Evolutionary conservation across 1,140 invertebrate species (phyloP).

Genomic region (Archegozetes longisetosus): DNA sequence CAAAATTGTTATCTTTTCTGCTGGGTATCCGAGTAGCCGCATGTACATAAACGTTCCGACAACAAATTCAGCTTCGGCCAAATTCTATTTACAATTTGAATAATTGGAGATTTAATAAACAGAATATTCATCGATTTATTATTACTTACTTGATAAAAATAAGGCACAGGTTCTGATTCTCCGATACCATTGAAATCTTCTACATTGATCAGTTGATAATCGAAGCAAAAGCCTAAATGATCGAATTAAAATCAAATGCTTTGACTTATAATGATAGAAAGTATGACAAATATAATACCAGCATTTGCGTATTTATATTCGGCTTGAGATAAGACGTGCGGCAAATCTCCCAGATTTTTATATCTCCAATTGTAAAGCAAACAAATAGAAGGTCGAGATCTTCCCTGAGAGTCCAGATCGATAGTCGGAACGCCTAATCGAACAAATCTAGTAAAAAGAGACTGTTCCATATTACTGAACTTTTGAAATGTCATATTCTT

Average conservation of each 20-base stretch:
- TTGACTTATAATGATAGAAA: not conserved
- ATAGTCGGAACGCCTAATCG: constrained; percentile 89
- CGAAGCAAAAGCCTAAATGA: constrained; percentile 51
- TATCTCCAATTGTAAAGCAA: constrained; percentile 96
- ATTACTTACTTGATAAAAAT: constrained; percentile 73
- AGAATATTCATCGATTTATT: not conserved
- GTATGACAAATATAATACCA: constrained; percentile 32
- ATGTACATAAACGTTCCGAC: constrained; percentile 98
- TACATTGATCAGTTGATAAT: constrained; percentile 94
- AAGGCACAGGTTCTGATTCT: constrained; percentile 92
- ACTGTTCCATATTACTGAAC: constrained; percentile 99
- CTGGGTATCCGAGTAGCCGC: constrained; percentile 89
- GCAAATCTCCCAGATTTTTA: constrained; percentile 78
- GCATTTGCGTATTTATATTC: constrained; percentile 82
- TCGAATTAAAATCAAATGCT: not conserved
- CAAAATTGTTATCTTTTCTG: constrained; percentile 93
- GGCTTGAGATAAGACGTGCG: constrained; percentile 58
- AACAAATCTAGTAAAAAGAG: constrained; percentile 89
- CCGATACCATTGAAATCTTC: constrained; percentile 92
- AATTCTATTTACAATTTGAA: constrained; percentile 63
- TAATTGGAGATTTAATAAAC: constrained; percentile 14
- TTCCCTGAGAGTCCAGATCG: constrained; percentile 90
- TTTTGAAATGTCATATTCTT: constrained; percentile 99
- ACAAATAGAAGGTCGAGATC: constrained; percentile 79
- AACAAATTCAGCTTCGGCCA: constrained; percentile 96